A percentile compares a stretch with the other conserved stretches of the same genome.
These are phyloP conservation scores for Nothobranchius kuhntae DNA, from an alignment of 2,113 vertebrate species.

Conservation along the genomic window DNA sequence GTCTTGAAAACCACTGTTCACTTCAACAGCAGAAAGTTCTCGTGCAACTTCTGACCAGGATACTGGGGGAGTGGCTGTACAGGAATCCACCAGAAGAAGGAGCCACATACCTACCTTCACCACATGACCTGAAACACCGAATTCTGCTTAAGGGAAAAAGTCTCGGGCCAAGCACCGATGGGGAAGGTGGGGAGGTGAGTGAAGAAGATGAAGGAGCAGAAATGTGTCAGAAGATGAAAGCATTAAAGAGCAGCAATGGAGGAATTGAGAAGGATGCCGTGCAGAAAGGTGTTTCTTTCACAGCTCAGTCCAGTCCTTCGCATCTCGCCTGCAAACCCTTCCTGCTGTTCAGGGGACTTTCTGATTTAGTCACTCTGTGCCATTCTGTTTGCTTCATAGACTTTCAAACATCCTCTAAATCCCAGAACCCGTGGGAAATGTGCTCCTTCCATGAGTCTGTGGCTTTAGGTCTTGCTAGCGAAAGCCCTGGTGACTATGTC, in stretches of 20 bases:
- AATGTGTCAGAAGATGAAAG: constrained; percentile 84
- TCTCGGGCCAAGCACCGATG: constrained; percentile 76
- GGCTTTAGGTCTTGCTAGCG: constrained; percentile 85
- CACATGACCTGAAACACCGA: constrained; percentile 83
- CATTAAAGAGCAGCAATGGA: constrained; percentile 27
- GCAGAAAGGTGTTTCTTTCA: constrained; percentile 32
- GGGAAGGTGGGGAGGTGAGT: constrained; percentile 87
- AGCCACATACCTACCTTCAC: constrained; percentile 87
- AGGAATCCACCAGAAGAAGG: constrained; percentile 77
- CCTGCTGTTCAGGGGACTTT: constrained; percentile 88
- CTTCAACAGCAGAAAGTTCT: constrained; percentile 87
- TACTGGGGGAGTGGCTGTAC: constrained; percentile 86
- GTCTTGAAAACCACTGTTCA: constrained; percentile 94
- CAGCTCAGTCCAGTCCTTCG: constrained; percentile 23
- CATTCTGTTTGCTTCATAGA: constrained; percentile 87
- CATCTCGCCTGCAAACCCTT: constrained; percentile 77
- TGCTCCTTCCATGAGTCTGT: constrained; percentile 90
- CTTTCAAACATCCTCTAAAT: constrained; percentile 86
- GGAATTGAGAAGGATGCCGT: constrained; percentile 70
- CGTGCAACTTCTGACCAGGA: constrained; percentile 85
- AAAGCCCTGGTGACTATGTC: constrained; percentile 90
- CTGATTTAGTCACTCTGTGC: constrained; percentile 89
- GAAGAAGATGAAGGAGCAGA: constrained; percentile 91
- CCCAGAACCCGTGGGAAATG: constrained; percentile 90
- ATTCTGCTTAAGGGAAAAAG: constrained; percentile 91